Percentiles rank a stretch among this genome's conserved stretches.
Conservation (phyloP, 2,113 vertebrate genomes). For the Candoia aspera region DNA sequence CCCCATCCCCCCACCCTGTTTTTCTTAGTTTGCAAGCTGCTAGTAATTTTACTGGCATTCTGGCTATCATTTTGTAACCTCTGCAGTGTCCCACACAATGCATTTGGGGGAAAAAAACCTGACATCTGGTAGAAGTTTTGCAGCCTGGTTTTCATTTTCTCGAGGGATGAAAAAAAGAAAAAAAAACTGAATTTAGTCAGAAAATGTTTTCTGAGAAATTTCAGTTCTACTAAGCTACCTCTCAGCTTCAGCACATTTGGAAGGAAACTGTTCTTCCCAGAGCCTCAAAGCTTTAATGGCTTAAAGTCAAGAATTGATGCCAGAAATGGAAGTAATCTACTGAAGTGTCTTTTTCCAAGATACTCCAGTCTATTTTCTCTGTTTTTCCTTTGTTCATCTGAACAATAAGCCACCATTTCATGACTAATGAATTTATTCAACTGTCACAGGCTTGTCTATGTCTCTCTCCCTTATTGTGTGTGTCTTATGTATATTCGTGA, state of each 20-base stretch:
- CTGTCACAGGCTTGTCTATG: not conserved
- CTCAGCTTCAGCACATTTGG: not conserved
- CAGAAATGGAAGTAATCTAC: not conserved
- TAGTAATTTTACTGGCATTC: not conserved
- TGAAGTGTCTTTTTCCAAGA: not conserved
- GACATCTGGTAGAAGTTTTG: not conserved
- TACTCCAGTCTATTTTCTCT: not conserved
- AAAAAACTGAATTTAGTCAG: not conserved
- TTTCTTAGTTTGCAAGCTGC: not conserved
- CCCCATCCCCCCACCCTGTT: not conserved
- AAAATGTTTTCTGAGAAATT: not conserved
- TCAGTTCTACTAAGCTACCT: not conserved
- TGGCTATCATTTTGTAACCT: not conserved
- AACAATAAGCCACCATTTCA: not conserved
- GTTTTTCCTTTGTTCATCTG: not conserved
- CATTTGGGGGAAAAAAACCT: not conserved
- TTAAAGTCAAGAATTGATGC: not conserved
- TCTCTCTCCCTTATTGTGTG: not conserved
- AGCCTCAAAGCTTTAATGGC: not conserved
- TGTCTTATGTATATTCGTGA: not conserved
- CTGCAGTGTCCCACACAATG: not conserved
- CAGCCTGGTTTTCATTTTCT: not conserved
- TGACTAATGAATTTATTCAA: not conserved
- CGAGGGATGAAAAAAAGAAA: not conserved
- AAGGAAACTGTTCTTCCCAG: not conserved